Evolutionary conservation across 2,113 vertebrate genomes (phyloP), one percentile per base, ranked within the genome.

Genomic region (Pungitius pungitius): DNA sequence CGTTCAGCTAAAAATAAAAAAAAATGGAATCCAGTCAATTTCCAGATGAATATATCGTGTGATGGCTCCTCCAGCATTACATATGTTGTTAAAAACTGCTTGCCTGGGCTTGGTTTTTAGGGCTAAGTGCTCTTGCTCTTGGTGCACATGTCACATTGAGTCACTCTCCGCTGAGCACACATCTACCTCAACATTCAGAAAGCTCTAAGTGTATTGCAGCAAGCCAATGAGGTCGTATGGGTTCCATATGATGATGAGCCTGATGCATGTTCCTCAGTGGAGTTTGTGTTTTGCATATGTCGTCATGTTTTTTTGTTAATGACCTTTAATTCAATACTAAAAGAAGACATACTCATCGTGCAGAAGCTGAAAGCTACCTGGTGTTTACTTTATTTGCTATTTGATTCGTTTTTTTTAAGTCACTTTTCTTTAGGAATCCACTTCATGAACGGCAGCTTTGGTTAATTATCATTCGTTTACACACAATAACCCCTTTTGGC

Each of bases 111-210:
- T 40, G 58, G 22, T 17, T 26, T 51, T 64, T 64, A 43, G 39
- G 14, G 39, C 65, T 82, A 78, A 64, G 69, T 85, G 80, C 71
- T 82, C 73, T 64, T 26, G 83, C 56, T 72, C 24, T 60, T 76
- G 35, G 71, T 84, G 85, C 84, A 90, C 73, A 70, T 75, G 85
- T 81, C 87, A 83, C 82, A 72, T 77, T 69, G 43, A 51, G 82
- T 87, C 59, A 65, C 20, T 33, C 56, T 20, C 35, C 60, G 60
- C 58, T 33, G 2, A 1, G 42, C 45, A 75, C 61, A 71, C 76
- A 59, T 80, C 70, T 74, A 73, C 60, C 24, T 20, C 27, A 35
- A 72, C 39, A 56, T 43, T 58, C 54, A 57, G 35, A 55, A 67
- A 59, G 22, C 45, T 77, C 22, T 54, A 26, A 58, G 49, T 56